Evolutionary conservation across 2,888 invertebrate genomes (phyloP).

Genomic region (Branchipolynoe longqiensis): DNA sequence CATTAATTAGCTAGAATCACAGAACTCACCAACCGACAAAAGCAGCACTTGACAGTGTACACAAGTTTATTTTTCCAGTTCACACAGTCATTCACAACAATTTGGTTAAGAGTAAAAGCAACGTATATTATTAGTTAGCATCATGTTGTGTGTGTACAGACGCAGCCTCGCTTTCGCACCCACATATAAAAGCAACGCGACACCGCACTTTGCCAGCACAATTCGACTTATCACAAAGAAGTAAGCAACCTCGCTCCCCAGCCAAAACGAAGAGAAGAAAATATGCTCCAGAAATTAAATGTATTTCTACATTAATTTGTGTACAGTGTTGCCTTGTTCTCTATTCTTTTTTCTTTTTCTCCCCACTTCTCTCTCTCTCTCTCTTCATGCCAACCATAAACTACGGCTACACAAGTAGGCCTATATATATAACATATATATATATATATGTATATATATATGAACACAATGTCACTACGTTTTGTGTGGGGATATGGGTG

Average conservation of each 20-base stretch:
- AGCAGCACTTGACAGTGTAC: conserved; percentile 33
- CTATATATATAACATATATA: too few relatives aligned
- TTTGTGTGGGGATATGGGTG: too few relatives aligned
- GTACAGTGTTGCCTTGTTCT: conserved; percentile 38
- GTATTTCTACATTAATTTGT: conserved; percentile 32
- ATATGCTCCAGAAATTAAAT: too few relatives aligned
- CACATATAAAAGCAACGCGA: conserved; percentile 53
- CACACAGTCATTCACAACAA: conserved; percentile 55
- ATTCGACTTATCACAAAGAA: conserved; percentile 54
- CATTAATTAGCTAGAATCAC: too few relatives aligned
- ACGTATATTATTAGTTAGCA: conserved; percentile 33
- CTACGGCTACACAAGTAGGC: conserved; percentile 49
- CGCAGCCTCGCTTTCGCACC: conserved; percentile 21
- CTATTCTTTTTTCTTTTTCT: too few relatives aligned
- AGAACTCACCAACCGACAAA: too few relatives aligned
- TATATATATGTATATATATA: too few relatives aligned
- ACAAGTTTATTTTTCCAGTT: conserved; percentile 49
- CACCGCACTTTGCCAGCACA: conserved; percentile 45
- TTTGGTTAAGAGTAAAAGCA: conserved; percentile 56
- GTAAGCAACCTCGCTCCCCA: conserved; percentile 33
- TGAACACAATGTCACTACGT: too few relatives aligned
- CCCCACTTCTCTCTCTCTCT: conserved; percentile 8
- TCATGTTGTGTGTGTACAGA: conserved; percentile 47
- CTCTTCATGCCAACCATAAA: background rate
- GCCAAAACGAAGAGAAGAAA: too few relatives aligned